Evolutionary conservation across 2,888 invertebrate genomes (phyloP), one percentile per base, ranked within the genome.

Genomic region (Chironomus riparius): DNA sequence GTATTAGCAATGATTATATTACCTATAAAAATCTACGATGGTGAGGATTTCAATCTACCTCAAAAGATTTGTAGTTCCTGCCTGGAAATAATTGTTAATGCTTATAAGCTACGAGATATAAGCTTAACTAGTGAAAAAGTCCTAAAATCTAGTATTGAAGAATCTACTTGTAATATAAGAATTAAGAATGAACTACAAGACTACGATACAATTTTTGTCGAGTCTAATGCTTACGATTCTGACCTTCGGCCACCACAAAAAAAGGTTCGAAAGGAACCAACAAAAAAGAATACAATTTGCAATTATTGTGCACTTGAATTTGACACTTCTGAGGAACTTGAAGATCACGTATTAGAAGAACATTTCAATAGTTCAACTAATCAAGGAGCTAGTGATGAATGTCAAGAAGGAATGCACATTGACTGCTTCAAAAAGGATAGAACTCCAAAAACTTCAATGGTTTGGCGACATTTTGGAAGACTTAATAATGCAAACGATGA

Each of bases 1-100:
- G 65, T 73, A 7, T 6, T 73, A 4, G 47, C 15, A n/a, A 73
- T 73, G 73, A 73, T 73, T 2, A 65, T 73, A 13, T 48, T 61
- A 5, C 73, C 73, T 3, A 18, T 73, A 7, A 73, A 83, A 82
- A 80, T 82, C 0, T 12, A 62, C 21, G 79, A 80, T 13, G 78
- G 77, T 12, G 69, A 56, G 0, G 82, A 83, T 78, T 74, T 28
- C n/a, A n/a, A 4, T 5, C 80, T 79, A 69, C 81, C 83, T 0
- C 81, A 83, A 77, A 81, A 80, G 47, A 78, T 84, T 24, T 84
- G 84, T 61, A 80, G 81, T 38, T 80, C 81, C 47, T 83, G 84
- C 62, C n/a, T 81, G 3, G 38, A 18, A 6, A 65, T 47, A 10
- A 7, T 73, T 2, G 0, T 73, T 0, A 18, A 24, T 21, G 73